phyloP scores from a whole-genome alignment of 2,113 vertebrate genomes.

The Galeopterus variegatus region DNA sequence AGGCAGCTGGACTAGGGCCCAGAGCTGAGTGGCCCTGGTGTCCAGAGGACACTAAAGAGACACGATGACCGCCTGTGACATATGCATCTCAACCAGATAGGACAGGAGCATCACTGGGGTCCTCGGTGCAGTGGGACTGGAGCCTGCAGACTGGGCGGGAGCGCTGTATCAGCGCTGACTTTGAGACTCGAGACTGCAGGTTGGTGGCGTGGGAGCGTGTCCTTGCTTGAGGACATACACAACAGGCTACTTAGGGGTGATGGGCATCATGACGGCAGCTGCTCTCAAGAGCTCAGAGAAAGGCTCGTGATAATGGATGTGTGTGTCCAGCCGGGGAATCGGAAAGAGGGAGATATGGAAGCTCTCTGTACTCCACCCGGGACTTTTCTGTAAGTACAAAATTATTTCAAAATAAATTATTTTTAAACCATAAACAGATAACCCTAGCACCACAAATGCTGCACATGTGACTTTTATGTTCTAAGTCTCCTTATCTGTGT shows the following conservation, averaged over 20 bases:
- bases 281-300: background rate
- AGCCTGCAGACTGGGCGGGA: background rate
- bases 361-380: background rate
- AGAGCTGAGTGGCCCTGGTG: too few species aligned
- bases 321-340: too few species aligned
- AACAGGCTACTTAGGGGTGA: rapidly evolving
- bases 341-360: rapidly evolving
- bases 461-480: background rate
- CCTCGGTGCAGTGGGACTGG: rapidly evolving
- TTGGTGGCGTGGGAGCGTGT: too few species aligned
- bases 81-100: too few species aligned
- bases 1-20: too few species aligned
- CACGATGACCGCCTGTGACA: rapidly evolving
- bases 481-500: background rate
- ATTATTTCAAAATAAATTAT: background rate
- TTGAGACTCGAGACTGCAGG: background rate
- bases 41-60: background rate
- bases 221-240: background rate
- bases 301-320: too few species aligned
- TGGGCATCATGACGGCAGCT: background rate
- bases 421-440: background rate
- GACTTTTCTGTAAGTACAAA: background rate
- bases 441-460: background rate
- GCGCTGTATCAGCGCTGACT: background rate
- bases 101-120: rapidly evolving